phyloP scores from a whole-genome alignment of 2,113 vertebrate species.

The Thunnus thynnus region DNA sequence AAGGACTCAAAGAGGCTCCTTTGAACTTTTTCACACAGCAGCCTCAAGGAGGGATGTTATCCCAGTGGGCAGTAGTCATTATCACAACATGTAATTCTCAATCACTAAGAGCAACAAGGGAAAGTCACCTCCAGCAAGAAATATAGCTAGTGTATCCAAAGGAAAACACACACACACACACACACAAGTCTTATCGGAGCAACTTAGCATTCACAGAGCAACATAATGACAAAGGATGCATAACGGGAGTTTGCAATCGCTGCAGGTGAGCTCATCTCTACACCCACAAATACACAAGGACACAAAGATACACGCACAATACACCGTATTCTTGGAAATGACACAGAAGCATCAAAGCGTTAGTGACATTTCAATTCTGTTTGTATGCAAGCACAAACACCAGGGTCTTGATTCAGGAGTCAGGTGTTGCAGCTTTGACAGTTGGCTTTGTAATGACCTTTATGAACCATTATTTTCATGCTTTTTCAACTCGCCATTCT shows the following conservation, averaged over 20 bases:
- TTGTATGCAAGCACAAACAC: conserved; percentile 19
- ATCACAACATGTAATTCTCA: conserved; percentile 25
- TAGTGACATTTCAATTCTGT: conserved; percentile 53
- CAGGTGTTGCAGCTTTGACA: not conserved
- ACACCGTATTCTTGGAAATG: conserved; percentile 8
- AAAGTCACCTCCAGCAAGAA: not conserved
- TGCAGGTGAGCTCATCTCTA: conserved; percentile 19
- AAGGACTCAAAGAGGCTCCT: not conserved
- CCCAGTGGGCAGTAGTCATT: not conserved
- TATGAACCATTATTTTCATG: conserved; percentile 4
- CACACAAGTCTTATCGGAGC: not conserved
- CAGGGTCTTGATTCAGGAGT: conserved; percentile 13
- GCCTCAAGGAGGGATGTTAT: conserved; percentile 5
- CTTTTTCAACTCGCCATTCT: not conserved
- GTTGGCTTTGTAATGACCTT: conserved; percentile 20
- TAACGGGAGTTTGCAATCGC: not conserved
- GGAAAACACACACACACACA: conserved; percentile 4
- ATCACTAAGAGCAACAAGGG: not conserved
- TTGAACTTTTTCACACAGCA: not conserved
- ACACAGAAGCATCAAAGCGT: conserved; percentile 37
- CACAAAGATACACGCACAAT: not conserved
- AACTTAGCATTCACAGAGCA: not conserved
- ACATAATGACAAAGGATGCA: not conserved
- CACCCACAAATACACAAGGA: not conserved
- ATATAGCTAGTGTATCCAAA: not conserved